Conservation (phyloP, 2,797 vertebrate genomes). For the Chelonia mydas region DNA sequence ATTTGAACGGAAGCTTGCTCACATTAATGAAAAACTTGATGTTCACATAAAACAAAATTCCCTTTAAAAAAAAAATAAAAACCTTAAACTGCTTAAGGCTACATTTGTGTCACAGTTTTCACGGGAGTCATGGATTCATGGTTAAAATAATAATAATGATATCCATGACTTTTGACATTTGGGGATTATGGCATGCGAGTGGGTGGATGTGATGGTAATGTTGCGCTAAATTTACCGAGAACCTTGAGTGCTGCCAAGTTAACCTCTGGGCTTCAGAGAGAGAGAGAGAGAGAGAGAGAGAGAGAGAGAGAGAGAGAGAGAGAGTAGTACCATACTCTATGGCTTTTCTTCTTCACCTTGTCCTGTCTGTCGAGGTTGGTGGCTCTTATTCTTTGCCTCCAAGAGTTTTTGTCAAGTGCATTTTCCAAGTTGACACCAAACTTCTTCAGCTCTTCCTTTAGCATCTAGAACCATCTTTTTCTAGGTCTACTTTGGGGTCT, state of each 20-base stretch:
- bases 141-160: not conserved
- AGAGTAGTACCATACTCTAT: no score
- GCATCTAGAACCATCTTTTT: no score
- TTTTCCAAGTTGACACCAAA: no score
- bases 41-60: accelerated
- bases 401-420: no score
- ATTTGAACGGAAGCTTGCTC: not conserved
- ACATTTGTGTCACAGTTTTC: accelerated
- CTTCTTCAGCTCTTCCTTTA: no score
- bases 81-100: not conserved
- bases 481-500: no score
- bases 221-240: not conserved
- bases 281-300: not conserved
- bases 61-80: not conserved
- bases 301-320: not conserved
- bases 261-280: not conserved
- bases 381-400: no score
- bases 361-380: no score
- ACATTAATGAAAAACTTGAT: accelerated
- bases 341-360: no score
- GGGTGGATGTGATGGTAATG: not conserved
- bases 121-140: not conserved
- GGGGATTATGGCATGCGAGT: not conserved
- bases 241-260: not conserved
- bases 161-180: not conserved